Base-by-base conservation (phyloP, 2,888 invertebrate species). In the Hypselothyrea guttata region DNA sequence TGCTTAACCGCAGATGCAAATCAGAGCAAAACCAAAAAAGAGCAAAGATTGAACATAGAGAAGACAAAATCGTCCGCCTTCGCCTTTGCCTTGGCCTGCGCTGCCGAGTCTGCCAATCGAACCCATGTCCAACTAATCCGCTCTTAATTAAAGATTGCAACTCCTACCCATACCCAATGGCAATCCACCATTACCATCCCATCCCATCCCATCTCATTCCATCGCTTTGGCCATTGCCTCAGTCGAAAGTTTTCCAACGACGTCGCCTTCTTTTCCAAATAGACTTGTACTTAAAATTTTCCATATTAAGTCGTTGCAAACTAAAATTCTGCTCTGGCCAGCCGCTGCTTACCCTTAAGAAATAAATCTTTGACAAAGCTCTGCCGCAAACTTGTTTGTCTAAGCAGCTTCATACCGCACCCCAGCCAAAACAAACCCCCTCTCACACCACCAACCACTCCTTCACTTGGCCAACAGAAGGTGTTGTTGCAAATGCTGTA, bases 111-210 rank as follows among this genome's bases (percentile, higher is more conserved):
- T 70, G 67, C 72, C 62, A 74, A 82, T 86, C 84, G 82, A 84
- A 83, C 83, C 83, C 87, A 75, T 86, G 86, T 87, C 85, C 87
- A 85, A 87, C 84, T 87, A 85, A 89, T 88, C 89, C 85, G 84
- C 76, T 87, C 89, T 89, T 89, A 89, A 89, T 89, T 89, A 89
- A 89, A 89, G 89, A 84, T 86, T 83, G 78, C 84, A 75, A 64
- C 47, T 34, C 37, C 47, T 27, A 16, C 38, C 11, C 8, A 31
- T 18, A 9, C 13, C n/a, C 38, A 38, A n/a, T 38, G 46, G 28
- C 44, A 13, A 7, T 16, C 9, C 16, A 7, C 13, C 16, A 22
- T 16, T 13, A 27, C 12, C 8, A n/a, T n/a, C 7, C 7, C 38
- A 1, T 7, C 12, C 9, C 11, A 9, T 4, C 8, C 15, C 22